Base-by-base conservation (phyloP, 1,140 invertebrate genomes). In the Tetraneura akinire region DNA sequence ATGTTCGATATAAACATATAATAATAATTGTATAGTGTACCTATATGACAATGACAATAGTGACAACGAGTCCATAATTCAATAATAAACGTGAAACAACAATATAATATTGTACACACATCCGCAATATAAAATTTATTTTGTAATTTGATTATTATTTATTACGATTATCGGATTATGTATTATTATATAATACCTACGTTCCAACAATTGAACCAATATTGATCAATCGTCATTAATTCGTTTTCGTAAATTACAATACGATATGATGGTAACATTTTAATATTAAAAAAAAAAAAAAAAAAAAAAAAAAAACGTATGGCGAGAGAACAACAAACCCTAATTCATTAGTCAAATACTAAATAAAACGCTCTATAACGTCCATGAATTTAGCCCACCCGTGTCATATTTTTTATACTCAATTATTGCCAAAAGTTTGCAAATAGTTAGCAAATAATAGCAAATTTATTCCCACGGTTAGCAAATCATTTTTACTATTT, bases 121-220 rank as follows among this genome's bases (percentile, higher is more conserved):
- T 21, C 32, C n/a, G 14, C 45, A 21, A 49, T 70, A 26, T 37
- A 14, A 45, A 68, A 70, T 21, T 26, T 70, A 51, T 51, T 71
- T 49, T 45, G 16, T 71, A 71, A 71, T 49, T 71, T 23, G n/a
- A 29, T 71, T 49, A 18, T 71, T 71, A 26, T 23, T 71, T 51
- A 51, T 51, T 71, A 71, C 1, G 23, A 71, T 29, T 16, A 29
- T 68, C 26, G 45, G 23, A n/a, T n/a, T n/a, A n/a, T n/a, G n/a
- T 26, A 49, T 13, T n/a, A 70, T 70, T 29, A 51, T 1, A 29
- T 16, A n/a, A n/a, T n/a, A n/a, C n/a, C n/a, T 10, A 23, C 18
- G 68, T 71, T 51, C 68, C 23, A 71, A 71, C 68, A 71, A 51
- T 51, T 71, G 68, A 49, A 71, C 45, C 16, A 71, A 71, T n/a